A percentile compares a stretch with the other conserved stretches of the same genome.
phyloP scores from a whole-genome alignment of 2,888 invertebrate genomes.

The Eupithecia tripunctaria region DNA sequence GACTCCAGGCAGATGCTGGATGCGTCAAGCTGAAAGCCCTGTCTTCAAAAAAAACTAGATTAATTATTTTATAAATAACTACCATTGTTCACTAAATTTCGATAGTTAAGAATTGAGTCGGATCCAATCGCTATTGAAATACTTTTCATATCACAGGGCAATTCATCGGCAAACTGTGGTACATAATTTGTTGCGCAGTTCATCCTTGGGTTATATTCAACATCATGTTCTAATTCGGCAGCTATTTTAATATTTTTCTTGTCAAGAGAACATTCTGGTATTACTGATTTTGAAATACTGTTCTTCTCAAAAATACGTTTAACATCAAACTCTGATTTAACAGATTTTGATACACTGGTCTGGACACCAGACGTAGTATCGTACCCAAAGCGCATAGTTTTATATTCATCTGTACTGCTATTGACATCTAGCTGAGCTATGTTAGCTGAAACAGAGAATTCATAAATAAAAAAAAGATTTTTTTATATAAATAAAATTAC shows the following conservation, averaged over 20 bases:
- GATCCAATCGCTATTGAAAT: background rate
- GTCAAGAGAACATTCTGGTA: background rate
- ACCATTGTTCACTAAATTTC: background rate
- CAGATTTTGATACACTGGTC: slow-evolving; percentile 7
- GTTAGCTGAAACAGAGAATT: slow-evolving; percentile 36
- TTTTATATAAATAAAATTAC: too few relatives aligned
- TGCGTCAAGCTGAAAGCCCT: too few relatives aligned
- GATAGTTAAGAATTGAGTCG: background rate
- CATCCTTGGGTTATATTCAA: background rate
- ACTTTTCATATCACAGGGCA: background rate
- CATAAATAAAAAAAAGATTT: background rate
- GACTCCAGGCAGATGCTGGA: too few relatives aligned
- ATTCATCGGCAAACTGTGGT: background rate
- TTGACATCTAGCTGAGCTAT: slow-evolving; percentile 33
- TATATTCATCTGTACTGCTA: slow-evolving; percentile 14
- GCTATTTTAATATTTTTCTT: background rate
- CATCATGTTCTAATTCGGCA: background rate
- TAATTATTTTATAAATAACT: background rate
- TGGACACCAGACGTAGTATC: too few relatives aligned
- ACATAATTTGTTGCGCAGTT: background rate
- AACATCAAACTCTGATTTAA: background rate
- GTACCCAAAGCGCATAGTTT: background rate
- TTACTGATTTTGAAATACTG: background rate
- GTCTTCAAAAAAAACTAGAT: too few relatives aligned
- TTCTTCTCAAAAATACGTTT: background rate